These are phyloP conservation scores for Volucella bombylans DNA, from an alignment of 2,888 invertebrate genomes.

Conservation along the genomic window DNA sequence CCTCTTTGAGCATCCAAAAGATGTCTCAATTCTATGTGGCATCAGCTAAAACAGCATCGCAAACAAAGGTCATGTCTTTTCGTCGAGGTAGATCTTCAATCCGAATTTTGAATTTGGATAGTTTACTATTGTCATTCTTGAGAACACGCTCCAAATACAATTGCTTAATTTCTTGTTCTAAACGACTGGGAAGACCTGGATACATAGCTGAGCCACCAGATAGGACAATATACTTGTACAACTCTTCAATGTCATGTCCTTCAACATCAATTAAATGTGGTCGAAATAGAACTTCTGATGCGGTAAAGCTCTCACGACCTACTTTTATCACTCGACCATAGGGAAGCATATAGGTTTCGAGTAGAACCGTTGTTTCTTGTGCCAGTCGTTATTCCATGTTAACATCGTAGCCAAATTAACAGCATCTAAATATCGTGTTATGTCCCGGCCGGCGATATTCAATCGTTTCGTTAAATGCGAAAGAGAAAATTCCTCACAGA, in stretches of 20 bases:
- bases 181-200: conserved; percentile 97
- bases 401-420: conserved; percentile 99
- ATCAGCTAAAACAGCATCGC: conserved; percentile 98
- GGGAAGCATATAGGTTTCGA: conserved; percentile 97
- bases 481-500: conserved; percentile 97
- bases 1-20: conserved; percentile 97
- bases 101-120: conserved; percentile 98
- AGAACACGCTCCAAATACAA: conserved; percentile 97
- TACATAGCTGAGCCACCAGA: conserved; percentile 99
- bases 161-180: conserved; percentile 99
- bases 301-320: conserved; percentile 98
- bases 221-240: conserved; percentile 99
- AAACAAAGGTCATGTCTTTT: conserved; percentile 99
- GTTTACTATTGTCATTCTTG: conserved; percentile 95
- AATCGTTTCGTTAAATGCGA: conserved; percentile 96
- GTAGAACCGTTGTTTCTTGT: conserved; percentile 98
- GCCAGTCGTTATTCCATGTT: conserved; percentile 98
- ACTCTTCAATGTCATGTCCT: conserved; percentile 97
- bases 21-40: conserved; percentile 98
- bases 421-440: conserved; percentile 97
- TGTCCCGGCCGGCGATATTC: conserved; percentile 98
- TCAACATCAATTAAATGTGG: conserved; percentile 99
- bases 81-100: conserved; percentile 99
- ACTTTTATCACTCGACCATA: conserved; percentile 98
- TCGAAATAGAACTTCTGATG: conserved; percentile 99